Percentiles rank a stretch among this genome's conserved stretches.
Evolutionary conservation across 2,888 invertebrate species (phyloP).

Genomic region (Hydroisotoma schaefferi): DNA sequence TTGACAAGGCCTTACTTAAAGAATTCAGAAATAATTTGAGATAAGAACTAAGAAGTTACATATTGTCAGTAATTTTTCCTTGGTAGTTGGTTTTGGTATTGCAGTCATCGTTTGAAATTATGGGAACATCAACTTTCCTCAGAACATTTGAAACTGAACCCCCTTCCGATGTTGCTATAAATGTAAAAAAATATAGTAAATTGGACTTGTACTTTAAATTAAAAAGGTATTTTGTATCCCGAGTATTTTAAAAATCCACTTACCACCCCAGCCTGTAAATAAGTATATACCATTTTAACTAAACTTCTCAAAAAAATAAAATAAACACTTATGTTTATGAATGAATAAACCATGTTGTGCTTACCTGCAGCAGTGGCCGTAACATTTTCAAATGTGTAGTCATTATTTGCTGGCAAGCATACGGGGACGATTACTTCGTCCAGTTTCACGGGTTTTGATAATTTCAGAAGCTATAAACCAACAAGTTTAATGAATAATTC

Average conservation of each 20-base stretch:
- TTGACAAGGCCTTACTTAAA: background rate
- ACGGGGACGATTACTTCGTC: conserved; percentile 38
- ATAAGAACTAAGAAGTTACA: conserved; percentile 39
- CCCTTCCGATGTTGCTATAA: conserved; percentile 8
- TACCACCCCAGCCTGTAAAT: conserved; percentile 14
- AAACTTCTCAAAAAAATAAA: background rate
- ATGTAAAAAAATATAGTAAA: background rate
- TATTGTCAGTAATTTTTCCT: conserved; percentile 45
- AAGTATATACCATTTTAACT: background rate
- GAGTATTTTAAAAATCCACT: background rate
- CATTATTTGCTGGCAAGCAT: conserved; percentile 45
- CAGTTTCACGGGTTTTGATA: conserved; percentile 32
- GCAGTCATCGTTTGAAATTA: conserved; percentile 72
- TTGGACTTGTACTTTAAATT: too few relatives aligned
- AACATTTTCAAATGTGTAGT: conserved; percentile 30
- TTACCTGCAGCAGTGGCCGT: conserved; percentile 41
- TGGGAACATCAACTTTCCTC: conserved; percentile 75
- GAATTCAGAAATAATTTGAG: background rate
- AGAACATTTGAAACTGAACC: conserved; percentile 50
- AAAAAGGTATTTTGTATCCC: too few relatives aligned
- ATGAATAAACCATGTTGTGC: conserved; percentile 1
- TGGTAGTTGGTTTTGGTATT: conserved; percentile 40
- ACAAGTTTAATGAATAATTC: background rate
- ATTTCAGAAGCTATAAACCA: conserved; percentile 35
- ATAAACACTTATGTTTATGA: background rate